phyloP scores from a whole-genome alignment of 2,113 vertebrate species.

The Castor canadensis region DNA sequence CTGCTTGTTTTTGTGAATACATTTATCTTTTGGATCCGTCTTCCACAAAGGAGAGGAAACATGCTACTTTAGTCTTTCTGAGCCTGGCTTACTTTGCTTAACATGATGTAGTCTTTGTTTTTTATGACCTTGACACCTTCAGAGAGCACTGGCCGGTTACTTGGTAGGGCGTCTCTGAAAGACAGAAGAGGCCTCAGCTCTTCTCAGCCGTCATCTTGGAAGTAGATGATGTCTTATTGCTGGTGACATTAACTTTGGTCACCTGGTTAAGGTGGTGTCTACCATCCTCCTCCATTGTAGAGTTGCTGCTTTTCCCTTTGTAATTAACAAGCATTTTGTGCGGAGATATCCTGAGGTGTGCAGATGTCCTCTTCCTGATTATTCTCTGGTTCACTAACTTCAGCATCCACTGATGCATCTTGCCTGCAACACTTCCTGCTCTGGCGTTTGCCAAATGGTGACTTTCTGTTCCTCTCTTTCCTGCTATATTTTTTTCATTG shows the following conservation, averaged over 20 bases:
- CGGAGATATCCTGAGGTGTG: neutral
- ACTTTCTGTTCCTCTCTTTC: neutral
- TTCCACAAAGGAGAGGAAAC: too few relatives aligned
- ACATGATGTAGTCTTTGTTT: neutral
- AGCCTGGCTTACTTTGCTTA: too few relatives aligned
- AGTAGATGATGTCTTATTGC: neutral
- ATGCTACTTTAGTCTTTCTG: too few relatives aligned
- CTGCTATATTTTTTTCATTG: neutral
- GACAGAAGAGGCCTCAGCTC: neutral
- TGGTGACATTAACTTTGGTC: neutral
- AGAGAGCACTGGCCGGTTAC: neutral
- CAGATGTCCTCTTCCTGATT: neutral
- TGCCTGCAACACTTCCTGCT: neutral
- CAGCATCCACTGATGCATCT: neutral
- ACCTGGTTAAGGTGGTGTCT: neutral
- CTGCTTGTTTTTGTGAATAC: too few relatives aligned
- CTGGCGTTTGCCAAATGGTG: neutral
- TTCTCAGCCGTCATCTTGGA: neutral
- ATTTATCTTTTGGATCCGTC: too few relatives aligned
- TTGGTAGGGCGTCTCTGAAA: neutral
- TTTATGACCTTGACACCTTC: neutral
- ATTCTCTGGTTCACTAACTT: neutral
- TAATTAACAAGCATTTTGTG: neutral
- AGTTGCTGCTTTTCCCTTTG: neutral
- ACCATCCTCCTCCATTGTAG: neutral